Evolutionary conservation across 2,797 vertebrate species (phyloP).

Genomic region (Spinus olivaceus): DNA sequence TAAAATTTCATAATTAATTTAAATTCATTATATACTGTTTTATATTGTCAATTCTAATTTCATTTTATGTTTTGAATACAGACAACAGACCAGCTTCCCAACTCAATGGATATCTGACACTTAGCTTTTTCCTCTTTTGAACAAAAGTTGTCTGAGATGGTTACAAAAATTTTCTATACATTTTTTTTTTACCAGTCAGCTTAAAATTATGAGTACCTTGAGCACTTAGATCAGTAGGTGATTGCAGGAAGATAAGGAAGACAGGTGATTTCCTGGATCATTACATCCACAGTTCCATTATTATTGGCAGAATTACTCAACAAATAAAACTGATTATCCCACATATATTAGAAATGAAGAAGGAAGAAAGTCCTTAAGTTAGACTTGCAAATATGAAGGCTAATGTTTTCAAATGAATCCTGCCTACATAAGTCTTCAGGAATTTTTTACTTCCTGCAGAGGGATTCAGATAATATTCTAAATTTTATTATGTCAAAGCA

Average conservation of each 20-base stretch:
- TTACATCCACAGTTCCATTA: not conserved
- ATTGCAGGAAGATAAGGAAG: not conserved
- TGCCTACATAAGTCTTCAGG: not conserved
- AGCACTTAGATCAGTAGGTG: not conserved
- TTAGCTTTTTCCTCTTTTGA: not conserved
- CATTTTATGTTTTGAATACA: not conserved
- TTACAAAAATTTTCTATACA: not conserved
- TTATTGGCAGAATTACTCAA: not conserved
- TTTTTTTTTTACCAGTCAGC: not conserved
- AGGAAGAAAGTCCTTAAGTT: not conserved
- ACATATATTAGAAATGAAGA: not conserved
- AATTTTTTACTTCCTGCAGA: not conserved
- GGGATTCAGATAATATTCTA: not conserved
- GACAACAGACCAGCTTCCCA: not conserved
- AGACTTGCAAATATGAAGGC: not conserved
- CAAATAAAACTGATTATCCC: constrained; percentile 8
- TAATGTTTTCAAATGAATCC: not conserved
- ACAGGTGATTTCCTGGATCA: not conserved
- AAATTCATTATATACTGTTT: not conserved
- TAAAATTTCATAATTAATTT: not conserved
- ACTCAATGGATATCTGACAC: not conserved
- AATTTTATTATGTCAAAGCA: not conserved
- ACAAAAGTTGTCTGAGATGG: not conserved
- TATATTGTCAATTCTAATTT: not conserved
- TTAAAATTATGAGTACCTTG: not conserved